Base-by-base conservation (phyloP, 2,888 invertebrate genomes). In the Erebia aethiops region DNA sequence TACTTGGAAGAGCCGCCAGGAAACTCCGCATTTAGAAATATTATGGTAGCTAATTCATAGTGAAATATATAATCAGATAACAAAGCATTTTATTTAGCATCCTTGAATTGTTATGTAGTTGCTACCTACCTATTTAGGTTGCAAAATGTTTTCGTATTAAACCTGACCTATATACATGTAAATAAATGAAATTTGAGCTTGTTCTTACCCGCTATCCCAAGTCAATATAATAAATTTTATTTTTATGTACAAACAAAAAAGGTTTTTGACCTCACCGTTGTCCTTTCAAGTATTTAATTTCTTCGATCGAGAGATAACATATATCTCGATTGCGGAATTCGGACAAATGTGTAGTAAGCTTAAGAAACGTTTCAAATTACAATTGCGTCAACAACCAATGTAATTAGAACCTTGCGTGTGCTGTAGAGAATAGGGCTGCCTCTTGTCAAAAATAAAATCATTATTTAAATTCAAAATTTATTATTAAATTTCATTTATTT, bases 241-340 rank as follows among this genome's bases (percentile, higher is more conserved):
- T 26, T 58, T 67, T 51, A 49, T 26, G 58, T 57, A 56, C 46
- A 56, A 10, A 41, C n/a, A 57, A 67, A 51, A 68, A 70, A 68
- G 70, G 70, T 70, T 26, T 68, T 49, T 58, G 72, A 74, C 70
- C 74, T n/a, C 26, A 56, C 67, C 68, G 68, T 68, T 73, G 68
- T 52, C 68, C 61, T 71, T 65, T 67, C 56, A 72, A 71, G 58
- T 67, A 61, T 56, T 65, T 62, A 67, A 71, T 71, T 61, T 68
- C 64, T 64, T 67, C 63, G 56, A 71, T 69, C 46, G 49, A 18
- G n/a, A 54, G 70, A 73, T 73, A 73, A 71, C 49, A 18, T 41
- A 18, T 41, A 65, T 35, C 68, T 43, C 51, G 61, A 43, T 52
- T 52, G 58, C 61, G 35, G 41, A 68, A 68, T 57, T 68, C 61